These are phyloP conservation scores for Automeris io DNA, from an alignment of 2,888 invertebrate species.

Conservation along the genomic window DNA sequence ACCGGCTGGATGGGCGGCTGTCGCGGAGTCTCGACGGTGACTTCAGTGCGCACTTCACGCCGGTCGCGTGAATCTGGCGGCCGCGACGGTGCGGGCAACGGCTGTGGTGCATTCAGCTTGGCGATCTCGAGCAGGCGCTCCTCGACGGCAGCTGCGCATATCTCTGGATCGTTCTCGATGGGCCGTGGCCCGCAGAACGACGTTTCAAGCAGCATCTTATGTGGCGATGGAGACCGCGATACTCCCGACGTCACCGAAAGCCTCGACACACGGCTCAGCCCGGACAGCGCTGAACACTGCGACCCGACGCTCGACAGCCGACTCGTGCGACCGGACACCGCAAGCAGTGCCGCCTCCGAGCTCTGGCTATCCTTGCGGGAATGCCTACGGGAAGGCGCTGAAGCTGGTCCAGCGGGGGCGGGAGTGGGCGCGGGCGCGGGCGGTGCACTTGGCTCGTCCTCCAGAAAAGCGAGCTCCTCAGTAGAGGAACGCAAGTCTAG, in stretches of 20 bases:
- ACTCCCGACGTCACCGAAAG: constrained; percentile 69
- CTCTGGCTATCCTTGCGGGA: constrained; percentile 85
- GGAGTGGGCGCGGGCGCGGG: constrained; percentile 38
- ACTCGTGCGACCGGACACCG: constrained; percentile 87
- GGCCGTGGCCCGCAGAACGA: constrained; percentile 93
- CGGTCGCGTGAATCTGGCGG: constrained; percentile 45
- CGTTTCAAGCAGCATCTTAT: constrained; percentile 92
- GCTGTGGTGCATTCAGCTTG: constrained; percentile 25
- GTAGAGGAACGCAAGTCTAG: constrained; percentile 90
- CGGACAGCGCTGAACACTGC: constrained; percentile 78
- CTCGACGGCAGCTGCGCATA: constrained; percentile 63
- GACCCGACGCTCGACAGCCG: constrained; percentile 85
- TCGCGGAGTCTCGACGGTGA: constrained; percentile 40
- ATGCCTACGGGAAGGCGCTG: too few species aligned
- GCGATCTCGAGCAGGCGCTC: constrained; percentile 62
- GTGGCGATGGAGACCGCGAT: constrained; percentile 90
- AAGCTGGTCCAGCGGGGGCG: constrained; percentile 57
- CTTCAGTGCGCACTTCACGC: constrained; percentile 57
- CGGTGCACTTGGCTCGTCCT: constrained; percentile 56
- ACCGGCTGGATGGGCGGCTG: constrained; percentile 10
- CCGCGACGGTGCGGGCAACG: too few species aligned
- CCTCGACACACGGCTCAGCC: constrained; percentile 48
- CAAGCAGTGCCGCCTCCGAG: constrained; percentile 86
- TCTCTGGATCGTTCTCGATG: constrained; percentile 71
- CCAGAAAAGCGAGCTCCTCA: constrained; percentile 91